Percentiles rank a stretch among this genome's conserved stretches.
Evolutionary conservation across 2,113 vertebrate species (phyloP).

Genomic region (Patagioenas fasciata): DNA sequence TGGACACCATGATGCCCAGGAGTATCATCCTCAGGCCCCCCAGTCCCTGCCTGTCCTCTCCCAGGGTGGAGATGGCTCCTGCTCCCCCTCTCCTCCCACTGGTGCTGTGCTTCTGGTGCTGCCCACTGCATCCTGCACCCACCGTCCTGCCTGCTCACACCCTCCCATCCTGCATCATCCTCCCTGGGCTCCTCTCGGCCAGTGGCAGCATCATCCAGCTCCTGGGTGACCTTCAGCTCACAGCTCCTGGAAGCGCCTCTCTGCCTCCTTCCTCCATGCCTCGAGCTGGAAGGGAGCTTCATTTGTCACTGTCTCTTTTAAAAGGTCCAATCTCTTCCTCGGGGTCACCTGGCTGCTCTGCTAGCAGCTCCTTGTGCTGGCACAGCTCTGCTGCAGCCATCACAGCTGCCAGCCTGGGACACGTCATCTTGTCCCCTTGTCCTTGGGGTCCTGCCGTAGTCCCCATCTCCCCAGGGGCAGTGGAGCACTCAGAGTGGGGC

Average conservation of each 20-base stretch:
- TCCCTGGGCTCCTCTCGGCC: not conserved
- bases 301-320: slow-evolving; percentile 68
- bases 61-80: rapidly evolving
- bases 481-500: rapidly evolving
- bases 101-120: not conserved
- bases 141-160: rapidly evolving
- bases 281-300: not conserved
- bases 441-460: not conserved
- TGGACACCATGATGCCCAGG: not conserved
- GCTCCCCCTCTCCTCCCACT: not conserved
- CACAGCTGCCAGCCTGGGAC: not conserved
- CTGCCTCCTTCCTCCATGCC: not conserved
- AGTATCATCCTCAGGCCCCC: not conserved
- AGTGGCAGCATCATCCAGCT: not conserved
- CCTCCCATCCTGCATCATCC: not conserved
- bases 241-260: not conserved
- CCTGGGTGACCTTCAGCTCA: not conserved
- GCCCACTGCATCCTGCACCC: not conserved
- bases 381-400: not conserved
- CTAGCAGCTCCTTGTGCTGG: not conserved
- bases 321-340: slow-evolving; percentile 37
- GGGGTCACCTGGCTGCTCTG: slow-evolving; percentile 44
- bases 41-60: not conserved
- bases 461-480: rapidly evolving
- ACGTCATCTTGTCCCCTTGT: not conserved